Evolutionary conservation across 2,888 invertebrate genomes (phyloP).

Genomic region (Ectemnius continuus): DNA sequence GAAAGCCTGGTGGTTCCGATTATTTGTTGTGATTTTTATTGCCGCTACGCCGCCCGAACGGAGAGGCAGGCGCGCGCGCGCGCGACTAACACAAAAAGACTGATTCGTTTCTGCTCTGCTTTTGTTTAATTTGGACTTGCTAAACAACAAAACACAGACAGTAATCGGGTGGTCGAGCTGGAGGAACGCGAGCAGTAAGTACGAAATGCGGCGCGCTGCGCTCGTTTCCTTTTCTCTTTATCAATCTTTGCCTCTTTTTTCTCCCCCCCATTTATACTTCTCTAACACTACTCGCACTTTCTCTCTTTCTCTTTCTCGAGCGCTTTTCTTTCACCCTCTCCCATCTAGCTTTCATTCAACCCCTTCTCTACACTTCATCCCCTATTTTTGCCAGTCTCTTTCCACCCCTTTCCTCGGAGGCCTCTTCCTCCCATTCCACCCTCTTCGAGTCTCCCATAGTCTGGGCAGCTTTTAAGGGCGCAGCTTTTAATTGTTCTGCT

Average conservation of each 20-base stretch:
- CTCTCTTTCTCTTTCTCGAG: neutral
- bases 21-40: too few species aligned
- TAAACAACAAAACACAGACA: slow-evolving; percentile 82
- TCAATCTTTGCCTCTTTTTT: neutral
- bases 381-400: neutral
- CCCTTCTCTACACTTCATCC: too few species aligned
- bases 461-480: too few species aligned
- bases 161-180: slow-evolving; percentile 87
- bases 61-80: slow-evolving; percentile 27
- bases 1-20: too few species aligned
- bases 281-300: neutral
- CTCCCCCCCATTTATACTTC: neutral
- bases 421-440: too few species aligned
- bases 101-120: slow-evolving; percentile 79
- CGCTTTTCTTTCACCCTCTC: neutral
- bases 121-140: slow-evolving; percentile 79
- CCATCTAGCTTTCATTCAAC: too few species aligned
- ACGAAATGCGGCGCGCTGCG: slow-evolving; percentile 56
- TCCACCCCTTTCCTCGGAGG: neutral
- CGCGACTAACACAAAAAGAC: slow-evolving; percentile 77
- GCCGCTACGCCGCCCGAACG: too few species aligned
- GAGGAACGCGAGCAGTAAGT: slow-evolving; percentile 94
- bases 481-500: too few species aligned
- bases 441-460: too few species aligned
- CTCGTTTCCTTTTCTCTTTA: slow-evolving; percentile 23